Percentiles rank a stretch among this genome's conserved stretches.
phyloP scores from a whole-genome alignment of 2,888 invertebrate genomes.

The Ligdia adustata region DNA sequence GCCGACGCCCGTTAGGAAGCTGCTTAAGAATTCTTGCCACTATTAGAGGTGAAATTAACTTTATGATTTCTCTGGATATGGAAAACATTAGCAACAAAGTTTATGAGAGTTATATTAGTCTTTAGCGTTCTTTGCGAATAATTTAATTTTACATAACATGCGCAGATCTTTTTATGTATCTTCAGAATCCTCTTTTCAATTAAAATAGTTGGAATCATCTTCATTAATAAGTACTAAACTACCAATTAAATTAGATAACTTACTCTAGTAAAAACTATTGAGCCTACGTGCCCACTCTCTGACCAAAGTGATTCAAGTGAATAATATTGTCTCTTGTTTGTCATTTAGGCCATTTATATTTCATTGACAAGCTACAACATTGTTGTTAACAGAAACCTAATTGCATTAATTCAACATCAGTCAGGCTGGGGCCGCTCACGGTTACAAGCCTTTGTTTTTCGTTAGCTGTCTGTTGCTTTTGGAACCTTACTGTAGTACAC shows the following conservation, averaged over 20 bases:
- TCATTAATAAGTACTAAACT: too few species aligned
- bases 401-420: slow-evolving; percentile 42
- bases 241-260: too few species aligned
- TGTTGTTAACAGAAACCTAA: slow-evolving; percentile 42
- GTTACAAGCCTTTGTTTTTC: slow-evolving; percentile 31
- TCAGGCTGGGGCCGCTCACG: slow-evolving; percentile 29
- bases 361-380: slow-evolving; percentile 40
- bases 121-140: slow-evolving; percentile 33
- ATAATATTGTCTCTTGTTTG: slow-evolving; percentile 40
- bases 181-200: too few species aligned
- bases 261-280: slow-evolving; percentile 5
- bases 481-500: too few species aligned
- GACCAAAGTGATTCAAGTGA: slow-evolving; percentile 20
- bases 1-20: slow-evolving; percentile 62
- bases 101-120: slow-evolving; percentile 55
- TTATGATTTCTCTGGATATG: slow-evolving; percentile 63
- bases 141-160: slow-evolving; percentile 23
- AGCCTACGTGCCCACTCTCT: slow-evolving; percentile 5
- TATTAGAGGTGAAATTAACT: slow-evolving; percentile 61
- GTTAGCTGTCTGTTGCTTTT: too few species aligned
- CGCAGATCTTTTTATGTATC: slow-evolving; percentile 1
- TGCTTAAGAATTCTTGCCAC: slow-evolving; percentile 60
- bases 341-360: slow-evolving; percentile 37
- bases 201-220: too few species aligned
- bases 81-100: slow-evolving; percentile 56